Evolutionary conservation across 1,140 invertebrate genomes (phyloP).

Genomic region (Brachionus calyciflorus): DNA sequence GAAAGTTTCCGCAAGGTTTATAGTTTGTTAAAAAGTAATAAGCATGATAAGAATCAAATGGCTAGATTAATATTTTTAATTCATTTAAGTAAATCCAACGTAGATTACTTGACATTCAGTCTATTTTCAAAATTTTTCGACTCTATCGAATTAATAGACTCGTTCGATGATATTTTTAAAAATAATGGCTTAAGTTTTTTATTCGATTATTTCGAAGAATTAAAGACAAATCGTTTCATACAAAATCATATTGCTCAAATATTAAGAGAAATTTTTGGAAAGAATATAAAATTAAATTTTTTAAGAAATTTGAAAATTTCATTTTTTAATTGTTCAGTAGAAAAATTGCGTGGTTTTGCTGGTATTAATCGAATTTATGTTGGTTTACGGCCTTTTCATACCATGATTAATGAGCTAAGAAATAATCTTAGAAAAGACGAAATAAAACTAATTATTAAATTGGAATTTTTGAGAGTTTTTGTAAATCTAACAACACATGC

Average conservation of each 20-base stretch:
- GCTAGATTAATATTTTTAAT: background rate
- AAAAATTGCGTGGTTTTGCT: conserved; percentile 8
- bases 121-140: conserved; percentile 34
- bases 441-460: background rate
- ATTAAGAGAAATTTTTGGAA: background rate
- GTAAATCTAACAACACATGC: background rate
- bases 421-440: background rate
- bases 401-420: background rate
- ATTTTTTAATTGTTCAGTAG: conserved; percentile 13
- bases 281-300: background rate
- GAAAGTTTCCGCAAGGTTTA: conserved; percentile 8
- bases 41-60: background rate
- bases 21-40: background rate
- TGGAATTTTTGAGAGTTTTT: conserved; percentile 13
- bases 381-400: background rate
- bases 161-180: background rate
- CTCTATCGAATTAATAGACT: background rate
- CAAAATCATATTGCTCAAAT: background rate
- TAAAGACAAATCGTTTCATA: background rate
- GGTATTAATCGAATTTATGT: conserved; percentile 1
- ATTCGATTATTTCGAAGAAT: background rate
- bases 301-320: background rate
- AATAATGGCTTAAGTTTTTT: conserved; percentile 1
- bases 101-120: conserved; percentile 7
- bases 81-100: conserved; percentile 13